Conservation (phyloP, 2,113 vertebrate species). For the Phylloscopus trochiloides region DNA sequence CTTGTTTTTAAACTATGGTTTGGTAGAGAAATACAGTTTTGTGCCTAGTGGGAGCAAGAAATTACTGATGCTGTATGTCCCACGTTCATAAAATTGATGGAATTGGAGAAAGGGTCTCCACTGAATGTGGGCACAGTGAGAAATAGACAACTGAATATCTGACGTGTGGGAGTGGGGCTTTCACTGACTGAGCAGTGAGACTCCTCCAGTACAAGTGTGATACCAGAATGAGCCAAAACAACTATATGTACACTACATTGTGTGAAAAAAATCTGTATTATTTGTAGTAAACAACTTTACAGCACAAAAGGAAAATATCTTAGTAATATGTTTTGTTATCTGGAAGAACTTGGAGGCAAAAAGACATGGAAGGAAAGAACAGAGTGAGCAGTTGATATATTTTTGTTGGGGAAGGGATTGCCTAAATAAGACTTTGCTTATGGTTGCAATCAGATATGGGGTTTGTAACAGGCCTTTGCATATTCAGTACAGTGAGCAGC, state of each 20-base stretch:
- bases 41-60: not conserved
- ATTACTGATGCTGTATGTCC: not conserved
- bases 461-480: conserved; percentile 21
- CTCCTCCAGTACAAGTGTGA: not conserved
- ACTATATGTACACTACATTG: not conserved
- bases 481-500: not conserved
- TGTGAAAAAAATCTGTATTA: not conserved
- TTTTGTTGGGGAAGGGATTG: not conserved
- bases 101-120: not conserved
- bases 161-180: rapidly evolving
- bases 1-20: not conserved
- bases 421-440: conserved; percentile 4
- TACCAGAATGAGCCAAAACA: not conserved
- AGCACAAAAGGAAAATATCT: not conserved
- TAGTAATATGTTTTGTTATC: not conserved
- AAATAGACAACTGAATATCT: not conserved
- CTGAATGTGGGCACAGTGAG: not conserved
- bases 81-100: not conserved
- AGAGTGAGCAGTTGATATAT: not conserved
- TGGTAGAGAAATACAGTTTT: not conserved
- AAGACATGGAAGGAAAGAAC: not conserved
- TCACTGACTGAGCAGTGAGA: not conserved
- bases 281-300: not conserved
- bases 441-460: not conserved
- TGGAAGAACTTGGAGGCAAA: not conserved